These are phyloP conservation scores for Yponomeuta cagnagella DNA, from an alignment of 2,888 invertebrate species.

Conservation along the genomic window DNA sequence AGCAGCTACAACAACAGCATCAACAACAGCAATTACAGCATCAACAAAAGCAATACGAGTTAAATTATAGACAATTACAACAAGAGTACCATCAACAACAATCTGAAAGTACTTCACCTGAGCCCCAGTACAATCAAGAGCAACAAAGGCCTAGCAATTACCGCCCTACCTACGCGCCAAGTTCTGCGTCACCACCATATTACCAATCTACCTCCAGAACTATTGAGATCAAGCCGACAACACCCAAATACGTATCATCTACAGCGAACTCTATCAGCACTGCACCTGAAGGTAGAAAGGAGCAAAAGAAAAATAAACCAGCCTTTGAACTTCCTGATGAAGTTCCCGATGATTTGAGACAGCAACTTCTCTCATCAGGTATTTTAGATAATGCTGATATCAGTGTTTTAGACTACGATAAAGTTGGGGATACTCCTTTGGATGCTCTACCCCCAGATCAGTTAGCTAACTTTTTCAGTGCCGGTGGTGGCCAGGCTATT, in stretches of 20 bases:
- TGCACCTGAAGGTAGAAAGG: constrained; percentile 58
- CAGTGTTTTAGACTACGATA: constrained; percentile 90
- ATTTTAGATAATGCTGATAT: constrained; percentile 92
- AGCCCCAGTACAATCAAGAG: constrained; percentile 58
- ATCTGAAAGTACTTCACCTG: constrained; percentile 48
- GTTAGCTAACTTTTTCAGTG: constrained; percentile 88
- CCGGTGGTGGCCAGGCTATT: constrained; percentile 86
- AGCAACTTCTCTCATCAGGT: constrained; percentile 88
- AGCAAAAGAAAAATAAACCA: constrained; percentile 75
- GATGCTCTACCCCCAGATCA: constrained; percentile 91
- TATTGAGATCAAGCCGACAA: constrained; percentile 66
- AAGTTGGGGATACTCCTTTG: constrained; percentile 89
- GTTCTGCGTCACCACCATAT: constrained; percentile 49
- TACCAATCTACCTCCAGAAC: constrained; percentile 63
- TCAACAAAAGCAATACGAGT: constrained; percentile 26
- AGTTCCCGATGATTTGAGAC: constrained; percentile 89
- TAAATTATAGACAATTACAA: constrained; percentile 32
- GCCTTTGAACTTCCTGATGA: constrained; percentile 84
- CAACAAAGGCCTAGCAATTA: constrained; percentile 40
- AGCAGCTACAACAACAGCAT: constrained; percentile 49
- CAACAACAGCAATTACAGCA: constrained; percentile 47
- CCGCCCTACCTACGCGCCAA: constrained; percentile 43
- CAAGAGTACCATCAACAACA: constrained; percentile 44
- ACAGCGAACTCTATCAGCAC: constrained; percentile 64
- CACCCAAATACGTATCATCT: constrained; percentile 67